These are phyloP conservation scores for Rotaria magnacalcarata DNA, from an alignment of 2,888 invertebrate genomes.

Conservation along the genomic window DNA sequence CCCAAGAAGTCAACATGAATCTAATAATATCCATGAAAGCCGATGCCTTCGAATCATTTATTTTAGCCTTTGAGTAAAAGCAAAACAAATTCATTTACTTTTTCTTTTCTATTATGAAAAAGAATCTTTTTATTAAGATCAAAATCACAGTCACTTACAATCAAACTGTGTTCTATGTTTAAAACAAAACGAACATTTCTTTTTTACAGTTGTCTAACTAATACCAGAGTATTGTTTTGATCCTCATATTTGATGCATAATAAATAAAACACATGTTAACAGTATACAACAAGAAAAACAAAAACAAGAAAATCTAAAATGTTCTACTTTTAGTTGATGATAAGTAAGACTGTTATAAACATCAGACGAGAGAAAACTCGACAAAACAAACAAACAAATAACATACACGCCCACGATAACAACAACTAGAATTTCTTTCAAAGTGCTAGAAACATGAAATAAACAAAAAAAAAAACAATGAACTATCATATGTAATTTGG, in stretches of 20 bases:
- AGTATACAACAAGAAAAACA: background rate
- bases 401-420: background rate
- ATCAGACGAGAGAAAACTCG: background rate
- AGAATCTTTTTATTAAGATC: background rate
- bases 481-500: background rate
- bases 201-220: conserved; percentile 4
- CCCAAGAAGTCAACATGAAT: too few relatives aligned
- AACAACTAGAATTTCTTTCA: background rate
- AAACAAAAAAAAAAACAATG: background rate
- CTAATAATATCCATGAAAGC: too few relatives aligned
- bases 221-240: background rate
- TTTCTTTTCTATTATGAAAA: background rate
- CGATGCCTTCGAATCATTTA: too few relatives aligned
- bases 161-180: background rate
- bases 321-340: background rate
- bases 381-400: background rate
- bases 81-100: too few relatives aligned
- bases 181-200: background rate
- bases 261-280: background rate
- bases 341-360: background rate
- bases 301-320: background rate
- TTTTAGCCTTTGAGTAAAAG: too few relatives aligned
- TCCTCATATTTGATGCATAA: background rate
- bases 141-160: background rate
- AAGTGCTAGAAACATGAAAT: background rate